Conservation (phyloP, 2,797 vertebrate genomes). For the Melanotaenia parkinsoni region DNA sequence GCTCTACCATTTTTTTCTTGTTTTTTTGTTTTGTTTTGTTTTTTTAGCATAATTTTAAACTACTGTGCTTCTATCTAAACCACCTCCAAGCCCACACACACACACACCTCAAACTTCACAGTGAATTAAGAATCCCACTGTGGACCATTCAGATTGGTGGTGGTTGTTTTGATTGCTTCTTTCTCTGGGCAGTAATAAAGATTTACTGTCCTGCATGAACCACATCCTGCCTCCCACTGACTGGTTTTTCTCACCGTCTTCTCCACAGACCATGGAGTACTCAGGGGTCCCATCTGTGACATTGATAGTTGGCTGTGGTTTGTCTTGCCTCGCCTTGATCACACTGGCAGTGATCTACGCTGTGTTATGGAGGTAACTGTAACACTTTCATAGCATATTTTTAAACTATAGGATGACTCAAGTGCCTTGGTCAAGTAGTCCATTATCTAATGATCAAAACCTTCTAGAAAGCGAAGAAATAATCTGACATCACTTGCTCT, state of each 20-base stretch:
- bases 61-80: slow-evolving; percentile 25
- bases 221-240: slow-evolving; percentile 67
- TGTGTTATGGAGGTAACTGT: slow-evolving; percentile 94
- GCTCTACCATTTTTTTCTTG: neutral
- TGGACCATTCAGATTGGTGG: slow-evolving; percentile 46
- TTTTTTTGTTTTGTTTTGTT: slow-evolving; percentile 5
- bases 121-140: slow-evolving; percentile 55
- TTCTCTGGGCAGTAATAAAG: slow-evolving; percentile 62
- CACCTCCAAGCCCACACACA: slow-evolving; percentile 49
- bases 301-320: slow-evolving; percentile 98
- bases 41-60: slow-evolving; percentile 5
- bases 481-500: slow-evolving; percentile 2
- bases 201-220: slow-evolving; percentile 68
- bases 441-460: neutral
- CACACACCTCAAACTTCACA: slow-evolving; percentile 52
- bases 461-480: neutral
- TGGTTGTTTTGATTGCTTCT: slow-evolving; percentile 66
- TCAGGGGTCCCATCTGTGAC: slow-evolving; percentile 98
- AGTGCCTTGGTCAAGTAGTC: neutral
- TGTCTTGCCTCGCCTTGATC: slow-evolving; percentile 97
- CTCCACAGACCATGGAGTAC: slow-evolving; percentile 96
- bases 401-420: slow-evolving; percentile 4
- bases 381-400: slow-evolving; percentile 1
- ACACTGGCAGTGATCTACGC: slow-evolving; percentile 96
- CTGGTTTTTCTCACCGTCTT: slow-evolving; percentile 65